Conservation (phyloP, 1,140 invertebrate genomes). For the Drosophila mojavensis region DNA sequence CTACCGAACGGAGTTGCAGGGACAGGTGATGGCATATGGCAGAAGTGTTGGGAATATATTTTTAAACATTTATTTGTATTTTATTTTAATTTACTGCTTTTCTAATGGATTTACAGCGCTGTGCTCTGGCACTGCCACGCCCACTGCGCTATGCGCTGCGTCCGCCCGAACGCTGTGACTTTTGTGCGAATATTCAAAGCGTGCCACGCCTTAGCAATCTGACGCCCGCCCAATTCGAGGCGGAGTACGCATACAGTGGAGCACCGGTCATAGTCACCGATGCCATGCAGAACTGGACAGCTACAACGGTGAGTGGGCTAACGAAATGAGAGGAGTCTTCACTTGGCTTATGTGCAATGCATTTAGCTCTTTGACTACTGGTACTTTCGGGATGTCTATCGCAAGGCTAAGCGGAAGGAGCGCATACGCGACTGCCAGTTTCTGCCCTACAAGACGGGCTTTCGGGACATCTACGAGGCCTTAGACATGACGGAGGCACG, state of each 20-base stretch:
- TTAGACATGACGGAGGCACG: conserved; percentile 90
- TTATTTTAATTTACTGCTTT: too few relatives aligned
- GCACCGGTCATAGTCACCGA: conserved; percentile 93
- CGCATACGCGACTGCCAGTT: conserved; percentile 91
- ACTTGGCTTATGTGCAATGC: conserved; percentile 15
- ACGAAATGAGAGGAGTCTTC: too few relatives aligned
- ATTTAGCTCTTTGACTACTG: conserved; percentile 87
- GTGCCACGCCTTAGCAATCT: conserved; percentile 88
- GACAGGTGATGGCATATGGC: conserved; percentile 34
- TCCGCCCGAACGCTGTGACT: conserved; percentile 90
- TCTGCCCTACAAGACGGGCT: conserved; percentile 95
- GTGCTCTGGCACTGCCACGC: conserved; percentile 86
- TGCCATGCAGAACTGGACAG: conserved; percentile 91
- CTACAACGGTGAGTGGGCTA: conserved; percentile 84
- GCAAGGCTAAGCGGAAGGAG: conserved; percentile 85
- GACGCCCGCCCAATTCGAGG: conserved; percentile 88
- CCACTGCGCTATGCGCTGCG: conserved; percentile 87
- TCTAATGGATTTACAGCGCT: conserved; percentile 82
- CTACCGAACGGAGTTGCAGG: conserved; percentile 58
- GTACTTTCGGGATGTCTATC: conserved; percentile 92
- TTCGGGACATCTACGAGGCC: conserved; percentile 89
- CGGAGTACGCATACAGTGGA: conserved; percentile 90
- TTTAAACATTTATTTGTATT: too few relatives aligned
- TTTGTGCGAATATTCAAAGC: conserved; percentile 88
- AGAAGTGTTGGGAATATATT: background rate